Conservation (phyloP, 1,140 invertebrate genomes). For the Drosophila navojoa region DNA sequence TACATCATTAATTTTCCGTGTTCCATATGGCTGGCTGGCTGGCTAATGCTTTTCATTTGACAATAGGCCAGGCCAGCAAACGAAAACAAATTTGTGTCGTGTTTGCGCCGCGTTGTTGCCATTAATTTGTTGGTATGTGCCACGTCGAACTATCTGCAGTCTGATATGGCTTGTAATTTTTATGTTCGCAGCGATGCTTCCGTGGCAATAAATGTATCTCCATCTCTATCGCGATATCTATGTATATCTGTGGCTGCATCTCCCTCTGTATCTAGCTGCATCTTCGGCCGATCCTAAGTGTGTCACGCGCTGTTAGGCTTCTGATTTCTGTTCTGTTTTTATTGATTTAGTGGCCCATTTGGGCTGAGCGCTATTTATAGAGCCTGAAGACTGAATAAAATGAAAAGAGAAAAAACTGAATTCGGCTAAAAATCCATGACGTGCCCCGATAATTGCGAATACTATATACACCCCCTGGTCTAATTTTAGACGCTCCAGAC, state of each 20-base stretch:
- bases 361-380: slow-evolving; percentile 32
- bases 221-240: not conserved
- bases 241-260: not conserved
- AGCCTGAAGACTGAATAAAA: not conserved
- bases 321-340: slow-evolving; percentile 52
- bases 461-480: slow-evolving; percentile 22
- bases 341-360: slow-evolving; percentile 56
- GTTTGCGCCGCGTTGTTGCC: slow-evolving; percentile 72
- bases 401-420: slow-evolving; percentile 13
- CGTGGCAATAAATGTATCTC: not conserved
- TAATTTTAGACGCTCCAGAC: slow-evolving; percentile 42
- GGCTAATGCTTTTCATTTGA: slow-evolving; percentile 60
- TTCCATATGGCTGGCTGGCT: slow-evolving; percentile 47
- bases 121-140: slow-evolving; percentile 61
- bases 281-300: slow-evolving; percentile 52
- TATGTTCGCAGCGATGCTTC: slow-evolving; percentile 67
- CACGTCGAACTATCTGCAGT: slow-evolving; percentile 34
- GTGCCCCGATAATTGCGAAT: slow-evolving; percentile 64
- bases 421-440: slow-evolving; percentile 51
- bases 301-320: slow-evolving; percentile 56
- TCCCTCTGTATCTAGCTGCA: slow-evolving; percentile 1
- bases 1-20: slow-evolving; percentile 78
- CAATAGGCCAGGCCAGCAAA: slow-evolving; percentile 55
- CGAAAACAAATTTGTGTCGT: slow-evolving; percentile 72
- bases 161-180: slow-evolving; percentile 77